These are phyloP conservation scores for Pristionchus japonicus DNA, from an alignment of 2,888 invertebrate species.

Conservation along the genomic window DNA sequence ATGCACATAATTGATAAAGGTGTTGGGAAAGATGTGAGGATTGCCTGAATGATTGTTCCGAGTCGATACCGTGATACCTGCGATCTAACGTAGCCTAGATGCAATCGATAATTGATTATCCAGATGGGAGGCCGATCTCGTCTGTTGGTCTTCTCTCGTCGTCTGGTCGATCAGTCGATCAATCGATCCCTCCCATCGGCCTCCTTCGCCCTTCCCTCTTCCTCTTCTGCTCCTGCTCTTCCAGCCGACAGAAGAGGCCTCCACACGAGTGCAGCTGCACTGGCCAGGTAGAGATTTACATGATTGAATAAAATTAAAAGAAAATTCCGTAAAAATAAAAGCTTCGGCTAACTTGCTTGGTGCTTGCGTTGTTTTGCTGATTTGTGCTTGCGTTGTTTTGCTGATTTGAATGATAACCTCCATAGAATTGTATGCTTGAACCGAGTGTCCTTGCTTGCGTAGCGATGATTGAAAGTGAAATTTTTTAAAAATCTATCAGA, in stretches of 20 bases:
- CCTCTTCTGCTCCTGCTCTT: neutral
- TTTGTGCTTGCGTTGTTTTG: too few relatives aligned
- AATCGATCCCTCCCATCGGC: slow-evolving; percentile 3
- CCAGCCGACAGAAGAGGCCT: neutral
- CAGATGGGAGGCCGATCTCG: slow-evolving; percentile 30
- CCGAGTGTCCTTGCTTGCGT: too few relatives aligned
- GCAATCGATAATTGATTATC: neutral
- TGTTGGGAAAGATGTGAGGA: neutral
- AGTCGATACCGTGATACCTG: neutral
- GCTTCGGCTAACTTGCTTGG: too few relatives aligned
- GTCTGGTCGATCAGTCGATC: slow-evolving; percentile 25
- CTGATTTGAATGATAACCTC: too few relatives aligned
- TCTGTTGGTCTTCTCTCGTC: slow-evolving; percentile 1
- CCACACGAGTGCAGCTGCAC: neutral
- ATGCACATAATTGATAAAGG: neutral
- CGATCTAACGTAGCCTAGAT: neutral
- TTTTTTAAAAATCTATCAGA: too few relatives aligned
- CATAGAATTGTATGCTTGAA: too few relatives aligned
- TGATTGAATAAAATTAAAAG: neutral
- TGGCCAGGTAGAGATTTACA: slow-evolving; percentile 29
- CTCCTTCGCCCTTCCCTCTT: neutral
- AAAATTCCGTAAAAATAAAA: neutral
- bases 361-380: too few relatives aligned
- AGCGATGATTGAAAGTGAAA: too few relatives aligned
- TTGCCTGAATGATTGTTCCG: neutral